phyloP scores from a whole-genome alignment of 2,888 invertebrate species.

The Automeris io region DNA sequence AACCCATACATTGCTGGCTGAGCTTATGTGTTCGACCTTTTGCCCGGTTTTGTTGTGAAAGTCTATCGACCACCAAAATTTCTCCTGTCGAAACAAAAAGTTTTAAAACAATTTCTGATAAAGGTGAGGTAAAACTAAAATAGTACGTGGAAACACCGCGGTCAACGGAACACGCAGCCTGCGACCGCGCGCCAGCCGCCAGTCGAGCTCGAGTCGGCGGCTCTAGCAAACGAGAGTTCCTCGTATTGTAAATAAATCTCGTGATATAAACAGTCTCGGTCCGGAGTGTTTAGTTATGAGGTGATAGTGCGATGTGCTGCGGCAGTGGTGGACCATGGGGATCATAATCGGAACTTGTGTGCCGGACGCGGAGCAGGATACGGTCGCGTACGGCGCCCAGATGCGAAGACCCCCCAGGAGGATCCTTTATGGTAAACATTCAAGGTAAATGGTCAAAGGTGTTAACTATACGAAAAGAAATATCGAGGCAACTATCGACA shows the following conservation, averaged over 20 bases:
- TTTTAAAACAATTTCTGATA: too few species aligned
- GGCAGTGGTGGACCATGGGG: slow-evolving; percentile 74
- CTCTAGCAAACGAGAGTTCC: slow-evolving; percentile 1
- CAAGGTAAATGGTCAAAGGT: too few species aligned
- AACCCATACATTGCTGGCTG: too few species aligned
- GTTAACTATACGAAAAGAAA: too few species aligned
- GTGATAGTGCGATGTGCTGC: slow-evolving; percentile 26
- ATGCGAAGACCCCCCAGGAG: slow-evolving; percentile 57
- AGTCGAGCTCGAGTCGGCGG: slow-evolving; percentile 17
- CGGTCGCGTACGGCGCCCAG: slow-evolving; percentile 61
- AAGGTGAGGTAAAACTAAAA: too few species aligned
- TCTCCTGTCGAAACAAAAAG: too few species aligned
- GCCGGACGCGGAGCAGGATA: slow-evolving; percentile 80
- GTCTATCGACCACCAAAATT: too few species aligned
- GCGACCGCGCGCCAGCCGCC: slow-evolving; percentile 13
- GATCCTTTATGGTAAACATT: slow-evolving; percentile 62
- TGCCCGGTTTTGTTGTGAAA: too few species aligned
- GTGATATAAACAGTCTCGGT: background rate
- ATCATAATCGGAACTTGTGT: slow-evolving; percentile 85
- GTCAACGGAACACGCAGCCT: slow-evolving; percentile 14
- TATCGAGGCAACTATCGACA: too few species aligned
- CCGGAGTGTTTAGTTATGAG: slow-evolving; percentile 16
- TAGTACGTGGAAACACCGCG: too few species aligned
- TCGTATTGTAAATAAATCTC: background rate
- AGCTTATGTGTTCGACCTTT: too few species aligned